Base-by-base conservation (phyloP, 2,888 invertebrate species). In the Eulithis prunata region DNA sequence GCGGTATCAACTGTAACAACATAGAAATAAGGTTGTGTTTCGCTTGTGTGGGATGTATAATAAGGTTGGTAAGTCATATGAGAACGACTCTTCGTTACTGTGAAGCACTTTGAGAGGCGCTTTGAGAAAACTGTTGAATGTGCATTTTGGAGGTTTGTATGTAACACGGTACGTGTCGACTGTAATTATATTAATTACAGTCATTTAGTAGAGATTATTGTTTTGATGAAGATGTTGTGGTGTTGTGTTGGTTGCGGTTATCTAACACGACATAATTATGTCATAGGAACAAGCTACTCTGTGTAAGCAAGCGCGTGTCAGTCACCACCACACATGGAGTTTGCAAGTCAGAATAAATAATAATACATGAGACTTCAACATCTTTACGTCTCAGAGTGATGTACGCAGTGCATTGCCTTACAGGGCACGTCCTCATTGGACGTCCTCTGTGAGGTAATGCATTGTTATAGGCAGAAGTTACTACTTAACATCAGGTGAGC, bases 21-120 rank as follows among this genome's bases (percentile, higher is more conserved):
- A 11, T 6, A 4, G n/a, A 0, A 1, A 13, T 66, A 70, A 54
- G 46, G 61, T 43, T 38, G 14, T 12, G 45, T 60, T 56, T 78
- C 2, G n/a, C 1, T 1, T 63, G 59, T 1, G 0, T 32, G 0
- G 4, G 0, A 4, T 28, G 28, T 38, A 41, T 13, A n/a, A 10
- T 6, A 61, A 10, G 14, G 62, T 58, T 64, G 68, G 59, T 21
- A 46, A 53, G 73, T 70, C 59, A 74, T 67, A 66, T 68, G 71
- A 74, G 78, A 77, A 75, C 76, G 70, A 74, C 80, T 78, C 78
- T 82, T 81, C 78, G 83, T 82, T 82, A 82, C 67, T 69, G 69
- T 75, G 75, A 69, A 77, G 75, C 71, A 71, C 68, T 74, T 76
- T 66, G 46, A 70, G 64, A 64, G 68, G 65, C 68, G 68, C 70